A percentile compares a stretch with the other conserved stretches of the same genome.
These are phyloP conservation scores for Pipistrellus pygmaeus DNA, from an alignment of 2,797 vertebrate genomes.

Conservation along the genomic window DNA sequence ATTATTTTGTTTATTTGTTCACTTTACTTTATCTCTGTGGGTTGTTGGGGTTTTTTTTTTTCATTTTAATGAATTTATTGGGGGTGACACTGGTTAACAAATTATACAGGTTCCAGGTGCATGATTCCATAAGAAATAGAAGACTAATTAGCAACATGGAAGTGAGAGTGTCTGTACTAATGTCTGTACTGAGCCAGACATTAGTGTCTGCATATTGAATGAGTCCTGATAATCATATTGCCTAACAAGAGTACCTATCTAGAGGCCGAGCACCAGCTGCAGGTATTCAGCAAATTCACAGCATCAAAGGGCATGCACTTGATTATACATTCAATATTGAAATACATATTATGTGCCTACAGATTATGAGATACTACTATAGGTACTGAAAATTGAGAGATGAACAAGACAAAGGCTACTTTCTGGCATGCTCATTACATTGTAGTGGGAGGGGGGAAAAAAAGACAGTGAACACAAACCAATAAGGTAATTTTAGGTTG, in stretches of 20 bases:
- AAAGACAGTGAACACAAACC: constrained; percentile 9
- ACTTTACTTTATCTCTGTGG: background rate
- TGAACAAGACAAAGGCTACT: background rate
- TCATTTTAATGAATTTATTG: background rate
- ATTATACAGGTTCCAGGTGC: background rate
- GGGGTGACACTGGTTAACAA: background rate
- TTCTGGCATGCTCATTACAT: background rate
- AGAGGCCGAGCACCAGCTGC: background rate
- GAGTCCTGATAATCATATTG: background rate
- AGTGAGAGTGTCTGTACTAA: background rate
- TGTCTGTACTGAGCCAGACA: background rate
- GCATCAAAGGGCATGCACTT: background rate
- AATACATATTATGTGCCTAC: background rate
- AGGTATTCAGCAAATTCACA: background rate
- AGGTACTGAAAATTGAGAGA: background rate
- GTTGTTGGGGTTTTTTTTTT: background rate
- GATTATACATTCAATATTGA: background rate
- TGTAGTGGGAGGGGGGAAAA: background rate
- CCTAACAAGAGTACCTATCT: background rate
- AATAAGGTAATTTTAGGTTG: constrained; percentile 10
- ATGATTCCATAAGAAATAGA: background rate
- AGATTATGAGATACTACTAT: constrained; percentile 6
- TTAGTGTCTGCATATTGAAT: constrained; percentile 6
- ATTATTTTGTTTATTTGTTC: background rate
- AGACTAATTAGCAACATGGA: background rate